phyloP scores from a whole-genome alignment of 2,888 invertebrate genomes.

The Stenchaetothrips biformis region DNA sequence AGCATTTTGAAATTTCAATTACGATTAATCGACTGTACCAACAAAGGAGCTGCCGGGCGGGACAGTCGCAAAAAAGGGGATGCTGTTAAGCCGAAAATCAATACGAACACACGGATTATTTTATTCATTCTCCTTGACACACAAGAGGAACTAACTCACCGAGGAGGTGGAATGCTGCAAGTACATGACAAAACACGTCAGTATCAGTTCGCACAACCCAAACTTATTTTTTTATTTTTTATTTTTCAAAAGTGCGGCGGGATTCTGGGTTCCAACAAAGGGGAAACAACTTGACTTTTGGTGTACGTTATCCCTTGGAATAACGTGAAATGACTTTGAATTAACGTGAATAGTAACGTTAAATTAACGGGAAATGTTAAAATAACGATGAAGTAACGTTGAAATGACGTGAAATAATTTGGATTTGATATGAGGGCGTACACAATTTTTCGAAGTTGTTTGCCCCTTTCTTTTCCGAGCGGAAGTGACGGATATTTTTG shows the following conservation, averaged over 20 bases:
- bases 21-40: background rate
- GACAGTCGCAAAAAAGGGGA: background rate
- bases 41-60: background rate
- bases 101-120: background rate
- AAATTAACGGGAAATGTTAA: no score
- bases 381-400: no score
- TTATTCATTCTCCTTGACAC: background rate
- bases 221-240: no score
- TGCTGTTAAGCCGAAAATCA: background rate
- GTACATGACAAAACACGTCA: constrained; percentile 32
- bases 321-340: no score
- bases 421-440: no score
- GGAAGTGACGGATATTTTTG: background rate
- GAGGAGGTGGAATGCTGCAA: constrained; percentile 62
- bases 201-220: constrained; percentile 26
- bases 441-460: no score
- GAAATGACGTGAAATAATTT: no score
- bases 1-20: background rate
- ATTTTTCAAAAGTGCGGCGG: background rate
- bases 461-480: no score
- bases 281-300: no score
- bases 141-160: constrained; percentile 55
- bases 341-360: no score
- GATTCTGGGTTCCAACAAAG: background rate
- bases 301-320: no score